Evolutionary conservation across 1,140 invertebrate genomes (phyloP).

Genomic region (Muscidifurax raptorellus): DNA sequence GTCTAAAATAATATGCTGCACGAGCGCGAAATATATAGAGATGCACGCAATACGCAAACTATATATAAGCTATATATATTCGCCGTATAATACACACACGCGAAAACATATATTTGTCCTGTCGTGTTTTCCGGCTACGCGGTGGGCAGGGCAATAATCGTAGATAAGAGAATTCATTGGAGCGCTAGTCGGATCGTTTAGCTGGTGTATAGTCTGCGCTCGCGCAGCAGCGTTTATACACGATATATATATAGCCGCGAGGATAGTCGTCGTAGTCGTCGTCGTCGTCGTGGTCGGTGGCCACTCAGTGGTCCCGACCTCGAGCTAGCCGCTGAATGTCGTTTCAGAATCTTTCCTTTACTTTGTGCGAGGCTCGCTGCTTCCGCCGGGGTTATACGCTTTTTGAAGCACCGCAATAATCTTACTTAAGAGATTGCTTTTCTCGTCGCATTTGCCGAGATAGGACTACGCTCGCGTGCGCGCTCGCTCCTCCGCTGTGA

Average conservation of each 20-base stretch:
- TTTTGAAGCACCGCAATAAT: slow-evolving; percentile 1
- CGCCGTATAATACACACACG: neutral
- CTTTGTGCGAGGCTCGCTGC: neutral
- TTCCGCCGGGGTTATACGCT: neutral
- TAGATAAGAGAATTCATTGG: slow-evolving; percentile 1
- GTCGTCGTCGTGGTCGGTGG: neutral
- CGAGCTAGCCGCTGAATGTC: neutral
- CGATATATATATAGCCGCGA: too few relatives aligned
- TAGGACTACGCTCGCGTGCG: neutral
- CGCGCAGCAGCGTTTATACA: too few relatives aligned
- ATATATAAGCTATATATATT: too few relatives aligned
- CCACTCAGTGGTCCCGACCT: neutral
- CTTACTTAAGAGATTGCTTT: slow-evolving; percentile 1
- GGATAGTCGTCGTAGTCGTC: neutral
- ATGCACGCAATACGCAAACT: neutral
- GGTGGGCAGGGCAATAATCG: neutral
- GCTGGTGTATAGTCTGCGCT: neutral
- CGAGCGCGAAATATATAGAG: too few relatives aligned
- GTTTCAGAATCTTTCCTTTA: neutral
- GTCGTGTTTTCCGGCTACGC: neutral
- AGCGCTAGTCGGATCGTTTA: neutral
- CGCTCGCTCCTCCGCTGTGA: neutral
- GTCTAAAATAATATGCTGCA: too few relatives aligned
- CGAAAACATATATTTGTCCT: neutral
- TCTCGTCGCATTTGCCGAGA: neutral